phyloP scores from a whole-genome alignment of 2,888 invertebrate genomes.

The Cerastoderma edule region DNA sequence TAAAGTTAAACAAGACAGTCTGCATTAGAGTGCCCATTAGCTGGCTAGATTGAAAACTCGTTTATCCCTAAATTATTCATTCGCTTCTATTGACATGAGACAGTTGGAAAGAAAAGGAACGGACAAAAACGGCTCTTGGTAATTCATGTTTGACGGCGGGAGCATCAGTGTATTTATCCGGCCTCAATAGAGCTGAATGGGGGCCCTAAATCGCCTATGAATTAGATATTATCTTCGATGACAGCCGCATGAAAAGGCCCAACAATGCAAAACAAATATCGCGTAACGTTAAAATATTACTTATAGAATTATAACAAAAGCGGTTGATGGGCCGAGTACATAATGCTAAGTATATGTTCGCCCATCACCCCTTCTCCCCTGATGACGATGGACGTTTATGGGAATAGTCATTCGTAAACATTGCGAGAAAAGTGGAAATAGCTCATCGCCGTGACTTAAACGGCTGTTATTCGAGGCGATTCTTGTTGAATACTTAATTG shows the following conservation, averaged over 20 bases:
- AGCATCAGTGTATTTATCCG: constrained; percentile 33
- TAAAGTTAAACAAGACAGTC: too few species aligned
- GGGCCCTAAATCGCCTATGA: constrained; percentile 47
- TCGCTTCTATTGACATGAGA: not conserved
- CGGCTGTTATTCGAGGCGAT: too few species aligned
- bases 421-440: too few species aligned
- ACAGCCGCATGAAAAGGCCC: constrained; percentile 32
- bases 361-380: too few species aligned
- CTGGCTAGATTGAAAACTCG: not conserved
- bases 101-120: constrained; percentile 22
- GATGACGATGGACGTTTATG: too few species aligned
- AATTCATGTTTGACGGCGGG: constrained; percentile 38
- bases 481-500: too few species aligned
- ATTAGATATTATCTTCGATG: constrained; percentile 34
- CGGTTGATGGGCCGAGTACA: constrained; percentile 24
- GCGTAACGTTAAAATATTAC: constrained; percentile 52
- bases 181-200: constrained; percentile 20
- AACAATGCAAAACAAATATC: constrained; percentile 25
- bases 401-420: too few species aligned
- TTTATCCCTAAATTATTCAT: constrained; percentile 15
- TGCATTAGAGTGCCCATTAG: too few species aligned
- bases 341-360: constrained; percentile 30
- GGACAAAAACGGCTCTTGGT: constrained; percentile 34
- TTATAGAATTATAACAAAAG: constrained; percentile 46
- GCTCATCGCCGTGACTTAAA: too few species aligned